Base-by-base conservation (phyloP, 2,113 vertebrate genomes). In the Oenanthe oenanthe region DNA sequence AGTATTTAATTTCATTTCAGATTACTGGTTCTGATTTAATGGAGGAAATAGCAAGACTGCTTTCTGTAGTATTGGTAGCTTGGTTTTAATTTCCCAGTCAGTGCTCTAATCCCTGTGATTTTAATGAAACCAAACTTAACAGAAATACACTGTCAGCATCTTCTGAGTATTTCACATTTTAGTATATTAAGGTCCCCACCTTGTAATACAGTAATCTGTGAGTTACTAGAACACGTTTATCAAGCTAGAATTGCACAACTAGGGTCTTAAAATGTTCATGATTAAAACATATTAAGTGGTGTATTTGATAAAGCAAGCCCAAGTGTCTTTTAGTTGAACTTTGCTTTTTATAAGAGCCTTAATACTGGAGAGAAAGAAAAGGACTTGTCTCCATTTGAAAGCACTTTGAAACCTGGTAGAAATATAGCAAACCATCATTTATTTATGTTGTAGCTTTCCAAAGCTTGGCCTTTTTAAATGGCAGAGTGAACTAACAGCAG, bases 331-430 rank as follows among this genome's bases (percentile, higher is more conserved):
- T 57, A 87, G 70, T 62, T 66, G 43, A 83, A 53, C 29, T 74
- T 91, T 3, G 24, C 47, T 65, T 79, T 45, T 68, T 15, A 2
- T 57, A 81, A 82, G 77, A 79, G 67, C 94, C 96, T 97, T 96
- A 97, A 95, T 91, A 73, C 58, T 82, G 89, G 94, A 92, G 94
- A 91, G 61, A 45, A 93, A 74, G 75, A 29, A 47, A 71, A 88
- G 13, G 48, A 75, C 90, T 82, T 87, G 31, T 91, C 85, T 94
- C 79, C 79, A 18, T 85, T 56, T 91, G 77, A 57, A 94, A 95
- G 89, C 87, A 94, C 93, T 91, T 90, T 74, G 72, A 90, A 88
- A 91, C 70, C 28, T 32, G 47, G 10, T 91, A 84, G 82, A 87
- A 93, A 56, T 79, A 60, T 4, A 83, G 75, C 73, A 94, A 93